Conservation (phyloP, 1,140 invertebrate species). For the Luehdorfia chinensis region DNA sequence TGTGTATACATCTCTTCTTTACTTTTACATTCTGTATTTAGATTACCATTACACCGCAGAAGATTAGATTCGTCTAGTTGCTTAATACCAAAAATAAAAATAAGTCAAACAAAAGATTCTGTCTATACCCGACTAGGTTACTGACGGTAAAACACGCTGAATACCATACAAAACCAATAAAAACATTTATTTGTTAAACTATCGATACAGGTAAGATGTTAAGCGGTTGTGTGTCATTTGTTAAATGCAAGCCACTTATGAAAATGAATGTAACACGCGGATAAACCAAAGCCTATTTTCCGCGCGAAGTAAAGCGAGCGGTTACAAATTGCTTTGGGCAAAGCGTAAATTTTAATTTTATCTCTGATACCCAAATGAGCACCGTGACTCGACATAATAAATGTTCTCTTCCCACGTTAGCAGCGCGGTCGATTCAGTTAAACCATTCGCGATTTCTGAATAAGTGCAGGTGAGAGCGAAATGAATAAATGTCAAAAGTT, state of each 20-base stretch:
- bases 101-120: too few species aligned
- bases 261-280: constrained; percentile 70
- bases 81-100: too few species aligned
- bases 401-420: constrained; percentile 71
- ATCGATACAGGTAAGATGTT: background rate
- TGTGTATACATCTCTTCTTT: too few species aligned
- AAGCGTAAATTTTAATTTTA: constrained; percentile 77
- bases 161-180: too few species aligned
- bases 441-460: constrained; percentile 23
- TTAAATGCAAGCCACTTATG: constrained; percentile 67
- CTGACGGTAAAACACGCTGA: too few species aligned
- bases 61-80: too few species aligned
- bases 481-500: too few species aligned
- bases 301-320: constrained; percentile 68
- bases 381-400: constrained; percentile 75
- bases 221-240: constrained; percentile 23
- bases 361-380: constrained; percentile 75
- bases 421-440: constrained; percentile 46
- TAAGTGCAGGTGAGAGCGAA: constrained; percentile 1
- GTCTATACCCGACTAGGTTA: too few species aligned
- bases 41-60: too few species aligned
- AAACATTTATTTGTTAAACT: constrained; percentile 3
- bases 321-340: constrained; percentile 75
- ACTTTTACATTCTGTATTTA: too few species aligned
- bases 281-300: constrained; percentile 75